These are phyloP conservation scores for Helleia helle DNA, from an alignment of 2,888 invertebrate species.

Conservation along the genomic window DNA sequence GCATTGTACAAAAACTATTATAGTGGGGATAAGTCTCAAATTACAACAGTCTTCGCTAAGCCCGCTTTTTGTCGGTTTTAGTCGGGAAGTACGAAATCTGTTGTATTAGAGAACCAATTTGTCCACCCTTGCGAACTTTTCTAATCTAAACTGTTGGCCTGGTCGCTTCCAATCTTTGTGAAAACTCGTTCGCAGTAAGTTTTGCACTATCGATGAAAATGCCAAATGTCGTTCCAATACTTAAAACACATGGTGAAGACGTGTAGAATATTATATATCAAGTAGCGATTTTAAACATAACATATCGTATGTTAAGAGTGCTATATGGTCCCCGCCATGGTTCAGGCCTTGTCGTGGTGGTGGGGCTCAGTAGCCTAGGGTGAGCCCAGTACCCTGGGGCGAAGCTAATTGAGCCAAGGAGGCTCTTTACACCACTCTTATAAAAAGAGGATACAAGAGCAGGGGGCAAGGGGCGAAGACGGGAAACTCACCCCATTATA, in stretches of 20 bases:
- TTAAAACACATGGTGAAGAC: background rate
- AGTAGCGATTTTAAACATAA: too few relatives aligned
- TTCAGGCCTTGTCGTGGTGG: too few relatives aligned
- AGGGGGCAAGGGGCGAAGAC: too few relatives aligned
- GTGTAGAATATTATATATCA: background rate
- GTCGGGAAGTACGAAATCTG: slow-evolving; percentile 46
- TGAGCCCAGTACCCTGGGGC: too few relatives aligned
- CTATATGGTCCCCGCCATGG: too few relatives aligned
- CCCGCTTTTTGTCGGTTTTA: slow-evolving; percentile 40
- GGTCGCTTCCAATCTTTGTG: slow-evolving; percentile 47
- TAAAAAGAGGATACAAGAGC: too few relatives aligned
- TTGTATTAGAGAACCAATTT: slow-evolving; percentile 69
- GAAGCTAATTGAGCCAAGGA: too few relatives aligned
- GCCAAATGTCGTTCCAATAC: background rate
- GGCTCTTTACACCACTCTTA: too few relatives aligned
- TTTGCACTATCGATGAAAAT: slow-evolving; percentile 18
- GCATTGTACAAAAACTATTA: slow-evolving; percentile 20
- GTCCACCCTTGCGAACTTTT: slow-evolving; percentile 59
- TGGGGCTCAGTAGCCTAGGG: too few relatives aligned
- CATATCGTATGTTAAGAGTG: too few relatives aligned
- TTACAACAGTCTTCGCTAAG: slow-evolving; percentile 19
- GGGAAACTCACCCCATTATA: too few relatives aligned
- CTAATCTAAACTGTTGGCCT: slow-evolving; percentile 64
- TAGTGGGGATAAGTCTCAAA: slow-evolving; percentile 17
- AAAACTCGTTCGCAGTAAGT: slow-evolving; percentile 31